Base-by-base conservation (phyloP, 2,888 invertebrate species). In the Falcaria lacertinaria region DNA sequence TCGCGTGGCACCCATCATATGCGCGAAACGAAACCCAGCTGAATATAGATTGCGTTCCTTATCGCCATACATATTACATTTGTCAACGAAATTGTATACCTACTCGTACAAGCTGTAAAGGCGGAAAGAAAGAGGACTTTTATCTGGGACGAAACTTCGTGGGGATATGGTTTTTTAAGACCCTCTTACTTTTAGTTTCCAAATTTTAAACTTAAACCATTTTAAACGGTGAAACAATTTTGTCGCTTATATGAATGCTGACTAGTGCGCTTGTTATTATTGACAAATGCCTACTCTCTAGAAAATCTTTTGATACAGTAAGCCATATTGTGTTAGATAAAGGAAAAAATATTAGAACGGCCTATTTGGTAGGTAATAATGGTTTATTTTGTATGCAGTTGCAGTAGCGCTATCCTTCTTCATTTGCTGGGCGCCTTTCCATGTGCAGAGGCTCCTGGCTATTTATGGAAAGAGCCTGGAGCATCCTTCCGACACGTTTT, bases 351-450 rank as follows among this genome's bases (percentile, higher is more conserved):
- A 4, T 19, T 28, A 28, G 2, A 11, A 28, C 11, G 11, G 11
- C 11, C 1, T 7, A 11, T 7, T 11, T 11, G 3, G 11, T 11
- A 28, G 2, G 28, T 28, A 17, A 8, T 34, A 33, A 34, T 14
- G 28, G 1, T 16, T 37, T 2, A 42, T 42, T 52, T 50, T 48
- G 39, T 63, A 47, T 47, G n/a, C 92, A 92, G 97, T 97, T 80
- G 96, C 96, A 49, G 93, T 97, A 51, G 96, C 96, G 54, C 93
- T 96, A 69, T 95, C 96, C 5, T 91, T 92, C 79, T 95, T 95
- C 80, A 91, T 96, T 47, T 97, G 96, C 78, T 96, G 95, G 95
- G 95, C 95, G 4, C 98, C 98, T 1, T 98, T 97, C 80, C 97
- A 98, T 83, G 94, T 96, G 8, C 98, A 98, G 78, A 89, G 98